These are phyloP conservation scores for Actenoides lindsayi DNA, from an alignment of 2,113 vertebrate genomes.

Conservation along the genomic window DNA sequence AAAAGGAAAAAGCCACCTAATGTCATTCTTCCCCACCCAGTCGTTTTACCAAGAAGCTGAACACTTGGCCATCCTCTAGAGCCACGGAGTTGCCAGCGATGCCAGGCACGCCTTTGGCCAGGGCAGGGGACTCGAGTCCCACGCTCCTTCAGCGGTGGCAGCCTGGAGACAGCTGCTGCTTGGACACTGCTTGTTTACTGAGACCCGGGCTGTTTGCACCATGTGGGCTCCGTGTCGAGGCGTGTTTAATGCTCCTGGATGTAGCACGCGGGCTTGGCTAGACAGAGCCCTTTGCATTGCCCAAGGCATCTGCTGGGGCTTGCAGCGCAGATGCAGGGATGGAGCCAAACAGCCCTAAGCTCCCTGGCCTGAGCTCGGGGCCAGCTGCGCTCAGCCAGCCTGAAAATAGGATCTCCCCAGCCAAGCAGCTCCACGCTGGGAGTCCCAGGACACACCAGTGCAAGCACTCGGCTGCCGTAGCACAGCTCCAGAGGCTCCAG, in stretches of 20 bases:
- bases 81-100: background rate
- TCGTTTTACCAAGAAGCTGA: background rate
- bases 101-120: background rate
- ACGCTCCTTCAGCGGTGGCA: background rate
- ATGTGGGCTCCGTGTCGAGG: fast-evolving
- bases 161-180: background rate
- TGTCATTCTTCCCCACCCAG: background rate
- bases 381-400: background rate
- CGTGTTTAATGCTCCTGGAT: background rate
- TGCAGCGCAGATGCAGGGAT: background rate
- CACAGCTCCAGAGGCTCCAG: background rate
- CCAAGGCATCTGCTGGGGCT: background rate
- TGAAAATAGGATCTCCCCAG: background rate
- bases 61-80: background rate
- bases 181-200: background rate
- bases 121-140: no score
- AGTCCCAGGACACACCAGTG: background rate
- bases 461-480: background rate
- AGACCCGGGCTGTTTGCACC: background rate
- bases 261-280: background rate
- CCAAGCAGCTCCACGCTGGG: background rate
- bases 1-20: background rate
- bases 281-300: background rate
- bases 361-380: background rate
- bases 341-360: background rate